Evolutionary conservation across 2,113 vertebrate species (phyloP), one percentile per base, ranked within the genome.

Genomic region (Pseudorectes ferrugineus): DNA sequence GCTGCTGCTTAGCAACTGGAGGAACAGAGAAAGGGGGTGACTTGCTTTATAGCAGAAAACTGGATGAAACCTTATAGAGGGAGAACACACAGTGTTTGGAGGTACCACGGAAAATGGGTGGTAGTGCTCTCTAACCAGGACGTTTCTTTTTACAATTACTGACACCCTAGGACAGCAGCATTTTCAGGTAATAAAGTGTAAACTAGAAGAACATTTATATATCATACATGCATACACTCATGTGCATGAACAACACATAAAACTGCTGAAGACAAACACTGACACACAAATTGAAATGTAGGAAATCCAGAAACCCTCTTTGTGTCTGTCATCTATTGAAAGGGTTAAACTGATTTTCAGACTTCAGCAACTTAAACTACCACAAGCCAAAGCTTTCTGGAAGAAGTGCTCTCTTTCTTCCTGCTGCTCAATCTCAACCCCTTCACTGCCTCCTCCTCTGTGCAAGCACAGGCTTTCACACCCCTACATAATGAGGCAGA

Each of bases 1-100:
- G 95, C 92, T 96, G 95, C 96, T 96, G 96, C 96, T 95, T 93
- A 96, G 96, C 95, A 97, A 97, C 96, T 83, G 88, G 42, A 93
- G 55, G 82, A 96, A 72, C 49, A 88, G 85, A 82, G 85, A 85
- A 95, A 94, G 38, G 75, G 93, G 95, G 88, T 88, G 92, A 91
- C 88, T 94, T 70, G 82, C 88, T 90, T 85, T 76, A 7, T 31
- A 88, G n/a, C 43, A 96, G 84, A 62, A 83, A 92, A 76, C 5
- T 12, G n/a, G 23, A 88, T 83, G 48, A 92, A 93, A 86, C 46
- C 82, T 83, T 57, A 82, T 40, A 76, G 35, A 83, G 21, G 49
- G 23, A 78, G 49, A 42, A 82, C 26, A 20, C 22, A 23, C 1
- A 65, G 70, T 33, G 24, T 62, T 80, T 77, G 29, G 36, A 93